Evolutionary conservation across 2,113 vertebrate genomes (phyloP), one percentile per base, ranked within the genome.

Genomic region (Corythornis cristatus): DNA sequence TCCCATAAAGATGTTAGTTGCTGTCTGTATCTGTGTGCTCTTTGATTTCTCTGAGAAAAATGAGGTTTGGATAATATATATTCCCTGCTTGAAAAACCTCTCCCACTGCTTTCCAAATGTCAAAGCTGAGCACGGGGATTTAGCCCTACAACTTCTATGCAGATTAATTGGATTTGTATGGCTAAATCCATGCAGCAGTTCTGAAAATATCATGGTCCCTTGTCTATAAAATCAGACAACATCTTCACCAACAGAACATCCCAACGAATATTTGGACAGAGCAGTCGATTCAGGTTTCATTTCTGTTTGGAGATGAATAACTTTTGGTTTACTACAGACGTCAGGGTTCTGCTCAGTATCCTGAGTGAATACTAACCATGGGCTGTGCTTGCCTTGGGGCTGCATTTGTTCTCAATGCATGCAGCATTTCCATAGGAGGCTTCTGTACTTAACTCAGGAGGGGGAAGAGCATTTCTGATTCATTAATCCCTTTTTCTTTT

Each of bases 391-490:
- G 94, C 95, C 94, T 95, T 91, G 93, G 95, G 93, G 91, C 91
- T 94, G 90, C 78, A 93, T 87, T 96, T 94, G 94, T 93, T 93
- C 88, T 90, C 86, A 96, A 95, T 82, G 85, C 28, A 12, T 95
- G 90, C 79, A 94, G 76, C 96, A 95, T 95, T 97, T 95, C 93
- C 95, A 94, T 93, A 94, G 83, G 88, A 95, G 83, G 90, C 93
- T 93, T 96, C 90, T 95, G 87, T 96, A 95, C 93, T 96, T 93
- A 89, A 95, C 95, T 96, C 91, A 84, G 94, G 88, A 93, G 93
- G 93, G 96, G 94, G 92, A 88, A 95, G 94, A 95, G 96, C 85
- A 94, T 96, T 96, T 97, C 94, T 96, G 87, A 96, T 95, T 95
- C 95, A 93, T 93, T 93, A 95, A 96, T 92, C 91, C 95, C 75